phyloP scores from a whole-genome alignment of 1,140 invertebrate genomes.

The Drosophila guanche region DNA sequence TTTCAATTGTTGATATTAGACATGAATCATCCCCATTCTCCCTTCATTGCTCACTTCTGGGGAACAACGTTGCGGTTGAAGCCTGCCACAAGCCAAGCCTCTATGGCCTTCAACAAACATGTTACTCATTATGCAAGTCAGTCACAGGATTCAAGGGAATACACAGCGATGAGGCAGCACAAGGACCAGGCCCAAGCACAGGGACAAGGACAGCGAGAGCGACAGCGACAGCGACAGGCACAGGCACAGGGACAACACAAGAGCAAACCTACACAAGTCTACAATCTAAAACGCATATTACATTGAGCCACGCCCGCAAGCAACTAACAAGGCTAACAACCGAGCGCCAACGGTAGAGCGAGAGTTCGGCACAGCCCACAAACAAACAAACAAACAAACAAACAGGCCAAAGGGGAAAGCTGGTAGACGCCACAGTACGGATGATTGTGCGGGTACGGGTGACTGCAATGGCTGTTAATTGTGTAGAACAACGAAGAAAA shows the following conservation, averaged over 20 bases:
- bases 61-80: constrained; percentile 11
- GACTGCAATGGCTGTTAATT: constrained; percentile 71
- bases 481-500: constrained; percentile 79
- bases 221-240: constrained; percentile 15
- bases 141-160: constrained; percentile 25
- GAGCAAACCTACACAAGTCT: constrained; percentile 11
- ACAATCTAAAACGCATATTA: constrained; percentile 68
- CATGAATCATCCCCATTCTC: not conserved
- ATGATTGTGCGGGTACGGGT: not conserved
- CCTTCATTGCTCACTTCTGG: not conserved
- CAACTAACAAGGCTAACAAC: constrained; percentile 54
- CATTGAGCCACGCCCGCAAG: constrained; percentile 60
- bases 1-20: constrained; percentile 27
- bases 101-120: constrained; percentile 54
- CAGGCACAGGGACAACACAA: constrained; percentile 9
- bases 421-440: not conserved
- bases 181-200: not conserved
- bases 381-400: constrained; percentile 46
- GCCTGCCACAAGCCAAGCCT: constrained; percentile 12
- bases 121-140: constrained; percentile 76
- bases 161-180: not conserved
- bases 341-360: constrained; percentile 4
- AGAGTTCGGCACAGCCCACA: constrained; percentile 30
- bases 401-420: constrained; percentile 32
- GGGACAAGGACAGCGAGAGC: constrained; percentile 5